Base-by-base conservation (phyloP, 2,797 vertebrate species). In the Aselliscus stoliczkanus region DNA sequence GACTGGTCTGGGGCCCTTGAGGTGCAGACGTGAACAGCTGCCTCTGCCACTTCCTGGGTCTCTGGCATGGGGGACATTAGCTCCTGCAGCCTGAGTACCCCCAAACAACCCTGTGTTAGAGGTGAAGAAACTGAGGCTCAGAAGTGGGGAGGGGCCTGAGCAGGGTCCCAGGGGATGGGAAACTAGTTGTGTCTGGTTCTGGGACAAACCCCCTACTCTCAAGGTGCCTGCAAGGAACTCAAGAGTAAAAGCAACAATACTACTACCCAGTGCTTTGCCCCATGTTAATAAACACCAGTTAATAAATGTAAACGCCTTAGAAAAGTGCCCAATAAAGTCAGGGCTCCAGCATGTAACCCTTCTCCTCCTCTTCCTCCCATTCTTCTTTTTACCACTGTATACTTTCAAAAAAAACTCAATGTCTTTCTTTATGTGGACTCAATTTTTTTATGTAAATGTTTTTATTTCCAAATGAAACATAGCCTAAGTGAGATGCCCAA, bases 401-500 rank as follows among this genome's bases (percentile, higher is more conserved):
- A 31, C 29, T 31, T 62, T 4, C 6, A 25, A 62, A 62, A 62
- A 29, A 60, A 23, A 5, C 37, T 34, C 58, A 52, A 0, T 58
- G 6, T 52, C 70, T 95, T 76, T 80, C 76, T 87, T 75, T 64
- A 60, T 4, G 20, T 60, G 44, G 60, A 60, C 42, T 77, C 29
- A 44, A 1, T 42, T 47, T 58, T 76, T 70, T 54, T 39, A 50
- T 67, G 58, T 79, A 69, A 76, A 56, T 5, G 0, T 93, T 90
- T 34, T 42, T 72, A 21, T 70, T 93, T 96, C 73, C 60, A 86
- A 93, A 80, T 50, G 75, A 92, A 94, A 47, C 44, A 23, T 64
- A 56, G 62, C 67, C 93, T 50, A 86, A 73, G 54, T 39, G 13
- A 56, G 67, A 23, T 17, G 50, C 34, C 44, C 29, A 47, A 31